phyloP scores from a whole-genome alignment of 2,888 invertebrate species.

The Ceramica pisi region DNA sequence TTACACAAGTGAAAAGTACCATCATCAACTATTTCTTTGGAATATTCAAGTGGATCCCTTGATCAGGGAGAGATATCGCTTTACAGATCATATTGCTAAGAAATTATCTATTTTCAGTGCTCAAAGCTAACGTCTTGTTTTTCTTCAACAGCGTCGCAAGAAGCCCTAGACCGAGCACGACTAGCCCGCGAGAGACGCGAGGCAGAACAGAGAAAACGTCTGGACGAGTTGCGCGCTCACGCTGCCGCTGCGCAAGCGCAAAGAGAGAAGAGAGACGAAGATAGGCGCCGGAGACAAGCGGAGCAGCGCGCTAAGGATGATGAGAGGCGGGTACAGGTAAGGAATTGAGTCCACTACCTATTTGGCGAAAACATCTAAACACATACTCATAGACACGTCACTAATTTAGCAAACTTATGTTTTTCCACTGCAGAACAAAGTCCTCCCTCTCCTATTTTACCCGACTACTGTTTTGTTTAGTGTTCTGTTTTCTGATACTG shows the following conservation, averaged over 20 bases:
- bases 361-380: too few relatives aligned
- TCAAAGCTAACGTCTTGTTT: not conserved
- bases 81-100: too few relatives aligned
- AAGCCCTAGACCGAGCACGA: constrained; percentile 92
- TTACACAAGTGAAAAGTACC: too few relatives aligned
- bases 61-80: too few relatives aligned
- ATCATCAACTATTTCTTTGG: too few relatives aligned
- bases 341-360: not conserved
- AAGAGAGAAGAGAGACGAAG: constrained; percentile 97
- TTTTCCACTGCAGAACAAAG: not conserved
- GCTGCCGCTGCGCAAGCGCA: constrained; percentile 97
- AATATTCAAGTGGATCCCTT: too few relatives aligned
- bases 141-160: constrained; percentile 76
- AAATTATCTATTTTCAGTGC: not conserved
- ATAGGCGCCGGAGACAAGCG: constrained; percentile 95
- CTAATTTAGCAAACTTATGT: not conserved
- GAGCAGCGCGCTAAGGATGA: constrained; percentile 95
- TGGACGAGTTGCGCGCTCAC: constrained; percentile 97
- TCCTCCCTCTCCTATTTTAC: not conserved
- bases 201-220: constrained; percentile 96
- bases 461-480: not conserved
- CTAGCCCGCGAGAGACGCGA: constrained; percentile 96
- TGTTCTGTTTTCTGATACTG: not conserved
- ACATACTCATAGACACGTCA: too few relatives aligned
- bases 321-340: constrained; percentile 89